Conservation (phyloP, 30 jellyfish, hydroid and myxozoan genomes). For the Pseudorhiza aurosa region DNA sequence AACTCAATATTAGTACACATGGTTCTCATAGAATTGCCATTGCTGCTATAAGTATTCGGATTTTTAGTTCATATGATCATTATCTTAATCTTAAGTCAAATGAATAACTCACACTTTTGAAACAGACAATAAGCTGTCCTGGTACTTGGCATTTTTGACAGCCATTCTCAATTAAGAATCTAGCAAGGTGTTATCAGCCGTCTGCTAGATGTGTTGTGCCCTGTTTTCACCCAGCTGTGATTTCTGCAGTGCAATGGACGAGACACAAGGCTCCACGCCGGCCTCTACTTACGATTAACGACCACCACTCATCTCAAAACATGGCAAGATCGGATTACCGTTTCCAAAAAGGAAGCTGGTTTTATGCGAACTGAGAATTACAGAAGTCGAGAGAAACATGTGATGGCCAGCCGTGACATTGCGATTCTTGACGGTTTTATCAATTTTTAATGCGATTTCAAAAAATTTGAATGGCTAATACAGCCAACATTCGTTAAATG, state of each 20-base stretch:
- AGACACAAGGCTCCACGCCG: background rate
- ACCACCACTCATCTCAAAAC: background rate
- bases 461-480: background rate
- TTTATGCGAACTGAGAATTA: background rate
- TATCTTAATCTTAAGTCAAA: too few species aligned
- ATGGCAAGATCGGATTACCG: background rate
- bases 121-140: slow-evolving; percentile 42
- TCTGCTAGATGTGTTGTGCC: background rate
- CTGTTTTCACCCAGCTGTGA: slow-evolving; percentile 10
- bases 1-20: too few species aligned
- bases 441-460: slow-evolving; percentile 17
- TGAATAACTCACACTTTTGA: slow-evolving; percentile 43
- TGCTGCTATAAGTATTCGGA: too few species aligned
- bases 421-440: background rate
- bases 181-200: background rate
- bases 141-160: slow-evolving; percentile 6
- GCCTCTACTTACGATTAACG: background rate
- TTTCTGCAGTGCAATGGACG: background rate
- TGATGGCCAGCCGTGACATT: background rate
- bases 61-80: too few species aligned
- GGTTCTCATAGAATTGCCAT: too few species aligned
- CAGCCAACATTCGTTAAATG: background rate
- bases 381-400: background rate
- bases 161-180: slow-evolving; percentile 19
- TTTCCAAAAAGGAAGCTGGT: background rate